Percentiles rank a stretch among this genome's conserved stretches.
Conservation (phyloP, 2,797 vertebrate genomes). For the Lepus townsendii region DNA sequence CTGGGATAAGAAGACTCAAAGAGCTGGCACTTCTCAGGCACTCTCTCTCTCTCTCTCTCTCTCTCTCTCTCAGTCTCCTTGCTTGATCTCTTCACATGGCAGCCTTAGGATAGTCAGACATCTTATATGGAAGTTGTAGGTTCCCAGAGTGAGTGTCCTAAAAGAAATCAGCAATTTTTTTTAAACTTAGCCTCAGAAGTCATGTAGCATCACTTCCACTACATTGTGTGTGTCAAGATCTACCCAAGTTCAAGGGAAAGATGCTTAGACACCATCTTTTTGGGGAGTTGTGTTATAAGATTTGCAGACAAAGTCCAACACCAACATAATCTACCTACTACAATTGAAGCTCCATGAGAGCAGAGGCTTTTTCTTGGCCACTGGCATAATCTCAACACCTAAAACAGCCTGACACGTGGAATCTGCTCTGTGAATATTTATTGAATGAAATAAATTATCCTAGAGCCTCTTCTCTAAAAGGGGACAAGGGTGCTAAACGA, state of each 20-base stretch:
- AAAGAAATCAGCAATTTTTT: neutral
- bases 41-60: neutral
- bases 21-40: neutral
- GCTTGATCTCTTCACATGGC: too few species aligned
- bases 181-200: neutral
- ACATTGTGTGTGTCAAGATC: neutral
- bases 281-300: neutral
- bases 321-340: neutral
- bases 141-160: neutral
- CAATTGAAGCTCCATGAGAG: neutral
- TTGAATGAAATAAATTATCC: neutral
- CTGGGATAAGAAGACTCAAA: neutral
- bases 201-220: neutral
- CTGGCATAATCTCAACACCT: neutral
- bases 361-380: neutral
- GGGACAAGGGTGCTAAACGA: neutral
- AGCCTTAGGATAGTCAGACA: neutral
- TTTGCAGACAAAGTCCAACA: neutral
- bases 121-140: neutral
- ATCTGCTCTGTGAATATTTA: neutral
- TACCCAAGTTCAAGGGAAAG: neutral
- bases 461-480: neutral
- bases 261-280: neutral
- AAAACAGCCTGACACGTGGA: neutral
- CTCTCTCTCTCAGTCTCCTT: neutral